Percentiles rank a stretch among this genome's conserved stretches.
Evolutionary conservation across 1,140 invertebrate genomes (phyloP).

Genomic region (Sitobion miscanthi): DNA sequence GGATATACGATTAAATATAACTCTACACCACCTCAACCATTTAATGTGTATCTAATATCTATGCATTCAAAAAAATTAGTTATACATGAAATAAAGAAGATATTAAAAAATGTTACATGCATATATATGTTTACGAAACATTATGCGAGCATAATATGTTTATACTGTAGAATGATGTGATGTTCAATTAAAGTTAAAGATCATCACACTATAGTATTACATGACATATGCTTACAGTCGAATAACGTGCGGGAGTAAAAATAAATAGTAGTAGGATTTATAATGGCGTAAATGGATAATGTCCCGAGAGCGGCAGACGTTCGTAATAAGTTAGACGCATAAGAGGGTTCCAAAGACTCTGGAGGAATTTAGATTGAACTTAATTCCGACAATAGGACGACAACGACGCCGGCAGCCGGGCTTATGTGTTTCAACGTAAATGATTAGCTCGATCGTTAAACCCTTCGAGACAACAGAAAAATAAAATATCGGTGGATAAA

Average conservation of each 20-base stretch:
- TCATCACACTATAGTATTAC: neutral
- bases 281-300: slow-evolving; percentile 16
- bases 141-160: neutral
- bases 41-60: neutral
- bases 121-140: neutral
- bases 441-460: slow-evolving; percentile 14
- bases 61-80: neutral
- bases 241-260: neutral
- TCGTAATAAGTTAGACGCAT: neutral
- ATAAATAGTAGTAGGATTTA: slow-evolving; percentile 15
- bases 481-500: neutral
- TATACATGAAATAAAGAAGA: neutral
- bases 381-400: neutral
- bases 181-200: neutral
- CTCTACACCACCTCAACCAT: too few relatives aligned
- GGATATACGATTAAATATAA: neutral
- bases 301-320: neutral
- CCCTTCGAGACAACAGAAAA: neutral
- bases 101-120: accelerated
- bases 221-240: neutral
- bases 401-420: neutral
- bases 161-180: neutral
- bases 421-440: slow-evolving; percentile 6
- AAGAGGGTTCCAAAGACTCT: neutral
- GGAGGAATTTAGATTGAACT: slow-evolving; percentile 24